Evolutionary conservation across 2,113 vertebrate genomes (phyloP), one percentile per base, ranked within the genome.

Genomic region (Oreochromis niloticus): DNA sequence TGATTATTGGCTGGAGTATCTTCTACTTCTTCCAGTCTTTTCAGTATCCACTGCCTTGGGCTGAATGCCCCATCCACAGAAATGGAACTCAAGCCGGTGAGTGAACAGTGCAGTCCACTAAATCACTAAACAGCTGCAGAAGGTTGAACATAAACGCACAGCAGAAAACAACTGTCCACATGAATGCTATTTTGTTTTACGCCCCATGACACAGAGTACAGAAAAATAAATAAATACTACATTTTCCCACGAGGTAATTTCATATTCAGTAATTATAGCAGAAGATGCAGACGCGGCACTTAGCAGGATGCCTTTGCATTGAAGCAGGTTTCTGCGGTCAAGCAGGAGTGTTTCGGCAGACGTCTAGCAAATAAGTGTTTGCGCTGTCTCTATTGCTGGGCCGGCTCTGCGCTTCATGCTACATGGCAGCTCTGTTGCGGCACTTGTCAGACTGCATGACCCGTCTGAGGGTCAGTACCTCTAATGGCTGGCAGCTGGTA

Each of bases 11-110:
- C 80, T 99, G 99, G 99, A 99, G 98, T 93, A 98, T 99, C 96
- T 99, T 99, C 88, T 99, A 99, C 94, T 99, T 99, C 95, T 98
- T 99, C 88, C 97, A 99, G 95, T 99, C 99, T 10, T 99, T 99
- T 95, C 99, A 99, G 96, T 98, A 97, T 91, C 99, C 99, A 2
- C 96, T 99, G 80, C 99, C 99, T 81, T 99, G 99, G 99, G 98
- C 97, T 8, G 98, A 99, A 80, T 99, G 99, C 71, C 98, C 99
- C 79, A 87, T 97, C 2, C 66, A 96, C 81, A 97, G 54, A 83
- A 99, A 99, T 1, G 98, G 98, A 93, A 97, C 95, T 0, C 82
- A 96, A 91, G 96, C 97, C 8, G 95, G 99, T 98, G 92, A 98
- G 98, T 96, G 30, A 41, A 54, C 12, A 79, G 54, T 9, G 54